These are phyloP conservation scores for Cuculus canorus DNA, from an alignment of 2,797 vertebrate species.

Conservation along the genomic window DNA sequence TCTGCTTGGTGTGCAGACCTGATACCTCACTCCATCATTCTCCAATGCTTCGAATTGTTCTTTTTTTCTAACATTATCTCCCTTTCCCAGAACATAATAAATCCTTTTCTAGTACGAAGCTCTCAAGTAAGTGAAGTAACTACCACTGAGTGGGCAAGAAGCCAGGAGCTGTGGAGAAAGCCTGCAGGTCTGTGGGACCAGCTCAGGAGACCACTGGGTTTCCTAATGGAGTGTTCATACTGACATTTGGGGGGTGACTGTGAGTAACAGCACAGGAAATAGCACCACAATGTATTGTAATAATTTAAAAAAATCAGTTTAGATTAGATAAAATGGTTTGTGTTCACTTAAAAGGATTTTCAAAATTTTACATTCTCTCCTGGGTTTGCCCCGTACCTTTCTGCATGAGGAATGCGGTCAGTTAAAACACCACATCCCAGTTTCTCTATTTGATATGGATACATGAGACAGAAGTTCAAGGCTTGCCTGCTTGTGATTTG, in stretches of 20 bases:
- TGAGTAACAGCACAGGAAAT: not conserved
- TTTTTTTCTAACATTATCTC: not conserved
- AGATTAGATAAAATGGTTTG: not conserved
- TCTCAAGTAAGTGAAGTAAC: not conserved
- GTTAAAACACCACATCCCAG: rapidly evolving
- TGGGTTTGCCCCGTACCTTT: not conserved
- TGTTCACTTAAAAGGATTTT: not conserved
- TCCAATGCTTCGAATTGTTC: rapidly evolving
- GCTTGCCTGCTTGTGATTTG: not conserved
- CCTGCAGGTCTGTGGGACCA: not conserved
- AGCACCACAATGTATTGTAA: not conserved
- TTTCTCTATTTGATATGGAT: not conserved
- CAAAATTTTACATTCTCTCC: not conserved
- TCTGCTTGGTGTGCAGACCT: not conserved
- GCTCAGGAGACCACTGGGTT: not conserved
- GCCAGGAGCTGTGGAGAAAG: not conserved
- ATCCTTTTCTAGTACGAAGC: not conserved
- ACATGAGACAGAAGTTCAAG: not conserved
- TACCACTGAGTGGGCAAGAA: not conserved
- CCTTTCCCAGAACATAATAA: not conserved
- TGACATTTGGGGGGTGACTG: too few species aligned
- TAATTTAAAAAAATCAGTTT: not conserved
- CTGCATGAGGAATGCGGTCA: not conserved
- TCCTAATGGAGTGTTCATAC: not conserved
- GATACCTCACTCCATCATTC: too few species aligned